Evolutionary conservation across 1,140 invertebrate genomes (phyloP), one percentile per base, ranked within the genome.

Genomic region (Papilio polyxenes): DNA sequence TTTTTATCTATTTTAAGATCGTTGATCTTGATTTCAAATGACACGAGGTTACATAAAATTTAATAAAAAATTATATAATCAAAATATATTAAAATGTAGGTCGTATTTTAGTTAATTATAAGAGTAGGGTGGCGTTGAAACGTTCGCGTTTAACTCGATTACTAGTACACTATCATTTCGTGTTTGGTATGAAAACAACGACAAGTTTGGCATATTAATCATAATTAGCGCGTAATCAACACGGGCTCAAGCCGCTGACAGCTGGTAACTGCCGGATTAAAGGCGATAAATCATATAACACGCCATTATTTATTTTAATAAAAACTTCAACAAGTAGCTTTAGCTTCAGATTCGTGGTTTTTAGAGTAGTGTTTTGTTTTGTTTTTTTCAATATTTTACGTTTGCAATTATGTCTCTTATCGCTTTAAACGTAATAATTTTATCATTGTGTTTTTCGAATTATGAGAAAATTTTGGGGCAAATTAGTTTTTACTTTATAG

Each of bases 141-240:
- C 31, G 31, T 7, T 72, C 62, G 59, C 62, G 31, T 72, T 72
- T 72, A 72, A 72, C 65, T 72, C 65, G 65, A 77, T 77, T 77
- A 77, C 65, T 31, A 77, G 53, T 77, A 77, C 49, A 31, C 75
- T 53, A 77, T 77, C 20, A 77, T 53, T 77, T 77, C 13, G 75
- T 77, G 48, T 77, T 77, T 77, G 44, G 75, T 20, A 49, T 53
- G 75, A 77, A 77, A 77, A 51, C 23, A 51, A 53, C 75, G 75
- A 77, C 75, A 77, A 77, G 75, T 77, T 77, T 51, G 20, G 49
- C 44, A 77, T 53, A 77, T 77, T 77, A 77, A 77, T 77, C 75
- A 77, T 77, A 77, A 77, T 77, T 77, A 53, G n/a, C 75, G 23
- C 23, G 75, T 77, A 77, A 77, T 77, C 75, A 77, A 77, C 75